Evolutionary conservation across 2,888 invertebrate genomes (phyloP).

Genomic region (Athrips mouffetella): DNA sequence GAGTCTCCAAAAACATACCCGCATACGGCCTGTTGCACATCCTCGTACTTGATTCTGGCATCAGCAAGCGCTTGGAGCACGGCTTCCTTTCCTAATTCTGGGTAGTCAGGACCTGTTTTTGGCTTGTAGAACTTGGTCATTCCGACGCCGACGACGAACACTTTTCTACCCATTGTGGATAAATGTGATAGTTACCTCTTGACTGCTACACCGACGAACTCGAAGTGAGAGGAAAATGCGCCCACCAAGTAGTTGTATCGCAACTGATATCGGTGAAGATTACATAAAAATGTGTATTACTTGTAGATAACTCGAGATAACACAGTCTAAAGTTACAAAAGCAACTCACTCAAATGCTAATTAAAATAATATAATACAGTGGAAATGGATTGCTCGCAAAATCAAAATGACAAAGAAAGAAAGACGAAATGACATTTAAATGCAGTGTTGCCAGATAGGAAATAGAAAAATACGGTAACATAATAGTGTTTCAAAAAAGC

Average conservation of each 20-base stretch:
- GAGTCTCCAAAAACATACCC: constrained; percentile 98
- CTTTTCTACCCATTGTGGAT: constrained; percentile 75
- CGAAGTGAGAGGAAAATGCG: constrained; percentile 27
- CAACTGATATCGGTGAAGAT: constrained; percentile 3
- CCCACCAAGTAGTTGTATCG: background rate
- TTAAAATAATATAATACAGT: constrained; percentile 1
- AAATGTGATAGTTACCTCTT: constrained; percentile 62
- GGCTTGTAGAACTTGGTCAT: constrained; percentile 99
- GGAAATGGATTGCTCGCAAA: background rate
- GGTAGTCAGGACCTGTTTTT: constrained; percentile 93
- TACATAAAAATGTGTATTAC: constrained; percentile 3
- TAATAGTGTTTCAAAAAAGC: too few relatives aligned
- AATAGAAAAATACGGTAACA: too few relatives aligned
- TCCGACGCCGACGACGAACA: constrained; percentile 96
- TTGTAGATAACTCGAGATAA: constrained; percentile 13
- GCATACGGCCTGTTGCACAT: constrained; percentile 92
- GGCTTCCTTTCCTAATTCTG: constrained; percentile 96
- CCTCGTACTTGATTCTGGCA: constrained; percentile 85
- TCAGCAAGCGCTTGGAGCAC: constrained; percentile 92
- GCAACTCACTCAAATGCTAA: constrained; percentile 1
- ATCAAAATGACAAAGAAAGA: constrained; percentile 5
- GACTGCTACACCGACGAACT: constrained; percentile 45
- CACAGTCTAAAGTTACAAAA: background rate
- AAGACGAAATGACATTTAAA: too few relatives aligned
- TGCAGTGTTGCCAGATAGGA: too few relatives aligned